Base-by-base conservation (phyloP, 2,797 vertebrate species). In the Micromesistius poutassou region DNA sequence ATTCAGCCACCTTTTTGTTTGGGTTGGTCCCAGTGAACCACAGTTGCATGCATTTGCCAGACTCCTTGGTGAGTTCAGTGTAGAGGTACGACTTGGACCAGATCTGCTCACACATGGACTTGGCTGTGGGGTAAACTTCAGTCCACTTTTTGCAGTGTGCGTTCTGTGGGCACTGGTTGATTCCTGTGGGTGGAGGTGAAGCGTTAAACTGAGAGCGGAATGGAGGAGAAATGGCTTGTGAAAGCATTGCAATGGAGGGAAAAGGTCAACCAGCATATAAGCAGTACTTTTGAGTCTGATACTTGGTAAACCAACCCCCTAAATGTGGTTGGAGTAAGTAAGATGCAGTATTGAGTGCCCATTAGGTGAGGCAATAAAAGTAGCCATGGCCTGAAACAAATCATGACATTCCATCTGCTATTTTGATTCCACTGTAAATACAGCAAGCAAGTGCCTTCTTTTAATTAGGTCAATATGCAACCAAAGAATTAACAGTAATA, bases 21-120 rank as follows among this genome's bases (percentile, higher is more conserved):
- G 96, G 97, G 89, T 97, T 97, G 0, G 87, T 14, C 19, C 88
- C 87, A 0, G 82, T 88, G 4, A 99, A 99, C 97, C 96, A 98
- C 84, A 98, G 89, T 92, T 96, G 95, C 93, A 98, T 95, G 87
- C 97, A 99, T 82, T 81, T 94, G 0, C 94, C 94, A 0, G 97
- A 97, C 76, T 88, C 87, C 7, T 92, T 93, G 28, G 4, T 72
- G 71, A 89, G 79, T 0, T 83, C 85, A 74, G 93, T 98, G 74
- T 92, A 92, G 1, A 79, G 76, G 90, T 96, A 99, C 2, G 97
- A 99, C 16, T 93, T 80, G 70, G 92, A 95, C 98, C 98, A 99
- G 91, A 99, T 93, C 76, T 95, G 88, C 90, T 97, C 95, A 22
- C 97, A 99, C 93, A 99, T 94, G 76, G 87, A 89, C 25, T 91